Conservation (phyloP, 2,888 invertebrate species). For the Heteromurus nitidus region DNA sequence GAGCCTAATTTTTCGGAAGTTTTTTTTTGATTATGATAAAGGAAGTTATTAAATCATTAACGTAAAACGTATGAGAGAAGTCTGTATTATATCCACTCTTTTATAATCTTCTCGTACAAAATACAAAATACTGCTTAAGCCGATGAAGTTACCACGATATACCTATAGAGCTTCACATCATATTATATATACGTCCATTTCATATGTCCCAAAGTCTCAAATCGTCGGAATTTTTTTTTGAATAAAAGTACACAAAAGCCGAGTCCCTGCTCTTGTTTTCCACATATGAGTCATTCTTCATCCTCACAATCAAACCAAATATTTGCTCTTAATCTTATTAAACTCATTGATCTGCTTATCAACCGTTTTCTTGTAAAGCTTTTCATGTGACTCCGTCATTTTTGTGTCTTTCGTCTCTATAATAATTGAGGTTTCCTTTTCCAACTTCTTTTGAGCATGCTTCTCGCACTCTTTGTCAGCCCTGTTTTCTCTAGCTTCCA, state of each 20-base stretch:
- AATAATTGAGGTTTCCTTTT: constrained; percentile 48
- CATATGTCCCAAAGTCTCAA: no score
- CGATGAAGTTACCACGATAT: no score
- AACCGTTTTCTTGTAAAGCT: constrained; percentile 61
- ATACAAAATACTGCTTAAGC: no score
- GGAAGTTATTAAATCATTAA: no score
- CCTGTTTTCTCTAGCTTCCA: constrained; percentile 63
- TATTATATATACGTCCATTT: neutral
- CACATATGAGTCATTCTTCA: constrained; percentile 34
- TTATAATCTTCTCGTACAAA: no score
- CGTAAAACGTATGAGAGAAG: no score
- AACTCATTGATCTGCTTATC: constrained; percentile 62
- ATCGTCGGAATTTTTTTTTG: neutral
- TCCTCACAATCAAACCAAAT: constrained; percentile 38
- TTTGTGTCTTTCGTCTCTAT: constrained; percentile 45
- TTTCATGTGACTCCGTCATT: constrained; percentile 42
- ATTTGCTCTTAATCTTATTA: constrained; percentile 54
- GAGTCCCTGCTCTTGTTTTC: neutral
- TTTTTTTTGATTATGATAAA: no score
- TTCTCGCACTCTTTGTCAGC: constrained; percentile 66
- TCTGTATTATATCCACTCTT: no score
- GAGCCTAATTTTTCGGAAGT: no score
- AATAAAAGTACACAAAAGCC: constrained; percentile 1
- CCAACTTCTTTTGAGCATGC: constrained; percentile 60
- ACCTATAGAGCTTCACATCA: no score